Evolutionary conservation across 2,113 vertebrate species (phyloP).

Genomic region (Trichechus manatus): DNA sequence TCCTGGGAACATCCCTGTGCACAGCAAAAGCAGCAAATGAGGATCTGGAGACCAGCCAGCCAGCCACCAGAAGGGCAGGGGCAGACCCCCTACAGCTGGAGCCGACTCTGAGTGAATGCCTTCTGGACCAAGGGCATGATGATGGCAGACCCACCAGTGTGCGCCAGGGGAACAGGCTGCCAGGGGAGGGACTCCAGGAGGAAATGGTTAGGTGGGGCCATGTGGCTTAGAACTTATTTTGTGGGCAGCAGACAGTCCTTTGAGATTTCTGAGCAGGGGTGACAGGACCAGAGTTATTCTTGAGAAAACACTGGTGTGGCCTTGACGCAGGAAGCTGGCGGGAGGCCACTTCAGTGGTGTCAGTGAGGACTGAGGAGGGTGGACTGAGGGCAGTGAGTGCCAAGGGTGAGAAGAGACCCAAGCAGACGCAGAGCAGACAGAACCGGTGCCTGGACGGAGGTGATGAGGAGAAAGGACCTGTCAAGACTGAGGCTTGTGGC

Average conservation of each 20-base stretch:
- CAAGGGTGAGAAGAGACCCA: background rate
- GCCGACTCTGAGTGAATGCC: background rate
- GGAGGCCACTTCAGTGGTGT: no score
- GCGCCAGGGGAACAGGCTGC: rapidly evolving
- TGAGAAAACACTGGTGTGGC: background rate
- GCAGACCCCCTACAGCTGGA: rapidly evolving
- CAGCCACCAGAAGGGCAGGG: background rate
- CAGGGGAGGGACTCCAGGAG: background rate
- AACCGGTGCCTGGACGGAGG: background rate
- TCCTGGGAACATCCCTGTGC: constrained; percentile 94
- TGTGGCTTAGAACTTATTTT: background rate
- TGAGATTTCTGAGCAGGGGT: background rate
- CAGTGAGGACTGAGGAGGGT: background rate
- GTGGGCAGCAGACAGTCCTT: background rate
- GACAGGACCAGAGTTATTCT: background rate
- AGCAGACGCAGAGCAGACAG: background rate
- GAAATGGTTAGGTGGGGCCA: background rate
- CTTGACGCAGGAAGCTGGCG: background rate
- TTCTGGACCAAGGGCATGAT: background rate
- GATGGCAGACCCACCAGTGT: background rate
- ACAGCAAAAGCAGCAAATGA: background rate
- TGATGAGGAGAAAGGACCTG: rapidly evolving
- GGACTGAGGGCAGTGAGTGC: rapidly evolving
- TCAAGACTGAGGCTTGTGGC: background rate
- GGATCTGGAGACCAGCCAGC: background rate